These are phyloP conservation scores for Diadumene lineata DNA, from an alignment of 92 coral and sea anemone genomes.

Conservation along the genomic window DNA sequence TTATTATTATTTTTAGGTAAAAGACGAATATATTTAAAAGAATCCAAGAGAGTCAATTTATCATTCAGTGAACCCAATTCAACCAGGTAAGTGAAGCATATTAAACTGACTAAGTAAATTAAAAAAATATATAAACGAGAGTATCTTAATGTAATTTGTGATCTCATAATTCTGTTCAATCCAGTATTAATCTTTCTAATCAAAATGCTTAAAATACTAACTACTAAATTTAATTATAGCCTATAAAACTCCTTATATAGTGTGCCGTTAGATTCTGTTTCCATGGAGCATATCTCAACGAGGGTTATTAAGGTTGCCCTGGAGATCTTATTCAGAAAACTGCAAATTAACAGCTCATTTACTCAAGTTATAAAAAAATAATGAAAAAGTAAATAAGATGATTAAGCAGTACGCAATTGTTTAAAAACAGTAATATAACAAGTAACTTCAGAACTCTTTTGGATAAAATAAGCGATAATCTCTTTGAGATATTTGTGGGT, in stretches of 20 bases:
- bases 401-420: neutral
- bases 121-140: too few species aligned
- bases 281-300: conserved; percentile 6
- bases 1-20: too few species aligned
- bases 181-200: conserved; percentile 14
- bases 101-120: too few species aligned
- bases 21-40: too few species aligned
- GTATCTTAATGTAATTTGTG: too few species aligned
- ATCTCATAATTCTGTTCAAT: neutral
- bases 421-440: neutral
- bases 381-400: neutral
- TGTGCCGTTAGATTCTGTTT: neutral
- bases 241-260: neutral
- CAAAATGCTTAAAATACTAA: conserved; percentile 22
- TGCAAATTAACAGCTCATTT: conserved; percentile 11
- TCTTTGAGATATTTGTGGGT: too few species aligned
- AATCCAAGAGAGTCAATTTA: too few species aligned
- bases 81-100: too few species aligned
- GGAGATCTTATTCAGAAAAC: neutral
- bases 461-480: too few species aligned
- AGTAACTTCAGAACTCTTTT: neutral
- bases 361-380: neutral
- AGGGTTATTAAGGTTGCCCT: neutral
- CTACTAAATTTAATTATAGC: conserved; percentile 7
- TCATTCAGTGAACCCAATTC: too few species aligned